phyloP scores from a whole-genome alignment of 2,113 vertebrate genomes.

The Anser cygnoides region DNA sequence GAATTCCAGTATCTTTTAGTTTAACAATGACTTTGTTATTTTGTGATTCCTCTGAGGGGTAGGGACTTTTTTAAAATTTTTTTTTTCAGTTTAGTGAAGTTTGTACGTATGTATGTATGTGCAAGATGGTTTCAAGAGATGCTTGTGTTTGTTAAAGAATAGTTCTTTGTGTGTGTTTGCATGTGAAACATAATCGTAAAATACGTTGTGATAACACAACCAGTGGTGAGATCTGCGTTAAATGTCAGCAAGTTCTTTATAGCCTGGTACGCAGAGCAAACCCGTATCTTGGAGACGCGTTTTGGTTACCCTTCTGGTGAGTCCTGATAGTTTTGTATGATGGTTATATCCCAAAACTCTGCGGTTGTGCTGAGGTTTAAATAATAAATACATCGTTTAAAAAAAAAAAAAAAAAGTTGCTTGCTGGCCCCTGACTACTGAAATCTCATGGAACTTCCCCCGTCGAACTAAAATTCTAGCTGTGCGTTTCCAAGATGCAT shows the following conservation, averaged over 20 bases:
- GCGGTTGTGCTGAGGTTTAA: slow-evolving; percentile 71
- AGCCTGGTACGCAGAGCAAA: neutral
- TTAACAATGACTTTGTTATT: slow-evolving; percentile 82
- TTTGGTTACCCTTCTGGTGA: neutral
- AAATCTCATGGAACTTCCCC: slow-evolving; percentile 57
- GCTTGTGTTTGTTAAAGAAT: neutral
- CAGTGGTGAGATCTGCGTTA: neutral
- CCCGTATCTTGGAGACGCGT: neutral
- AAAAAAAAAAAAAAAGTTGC: slow-evolving; percentile 5
- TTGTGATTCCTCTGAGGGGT: slow-evolving; percentile 59
- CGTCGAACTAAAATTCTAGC: slow-evolving; percentile 62
- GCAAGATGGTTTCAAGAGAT: neutral
- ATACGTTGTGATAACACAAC: neutral
- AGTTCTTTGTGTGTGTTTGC: neutral
- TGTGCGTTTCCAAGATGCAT: slow-evolving; percentile 3
- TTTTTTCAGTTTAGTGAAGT: slow-evolving; percentile 27
- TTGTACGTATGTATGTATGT: neutral
- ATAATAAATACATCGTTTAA: slow-evolving; percentile 63
- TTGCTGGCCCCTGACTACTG: slow-evolving; percentile 62
- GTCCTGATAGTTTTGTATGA: neutral
- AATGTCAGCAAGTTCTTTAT: neutral
- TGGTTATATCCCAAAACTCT: slow-evolving; percentile 62
- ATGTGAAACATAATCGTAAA: neutral
- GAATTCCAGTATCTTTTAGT: slow-evolving; percentile 73
- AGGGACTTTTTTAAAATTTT: neutral